Percentiles rank a stretch among this genome's conserved stretches.
These are phyloP conservation scores for Andrena haemorrhoa DNA, from an alignment of 2,888 invertebrate genomes.

Conservation along the genomic window DNA sequence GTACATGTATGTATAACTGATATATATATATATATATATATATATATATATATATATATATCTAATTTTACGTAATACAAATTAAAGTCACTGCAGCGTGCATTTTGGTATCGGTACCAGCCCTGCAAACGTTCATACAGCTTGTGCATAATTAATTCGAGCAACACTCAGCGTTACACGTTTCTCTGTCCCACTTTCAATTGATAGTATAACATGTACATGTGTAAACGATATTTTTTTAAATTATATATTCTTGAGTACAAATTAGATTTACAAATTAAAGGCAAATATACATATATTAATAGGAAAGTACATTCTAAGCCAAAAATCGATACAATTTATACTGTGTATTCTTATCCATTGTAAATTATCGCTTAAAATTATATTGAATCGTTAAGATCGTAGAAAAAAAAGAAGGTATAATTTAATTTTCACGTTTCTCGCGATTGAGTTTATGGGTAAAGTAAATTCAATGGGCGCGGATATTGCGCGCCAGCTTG, in stretches of 20 bases:
- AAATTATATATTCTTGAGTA: slow-evolving; percentile 51
- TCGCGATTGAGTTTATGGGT: slow-evolving; percentile 11
- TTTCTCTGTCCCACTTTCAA: slow-evolving; percentile 5
- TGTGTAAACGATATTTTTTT: slow-evolving; percentile 37
- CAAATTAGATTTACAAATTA: slow-evolving; percentile 58
- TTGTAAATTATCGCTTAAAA: slow-evolving; percentile 50
- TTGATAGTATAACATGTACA: slow-evolving; percentile 18
- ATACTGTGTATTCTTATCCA: slow-evolving; percentile 30
- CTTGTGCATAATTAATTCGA: slow-evolving; percentile 25
- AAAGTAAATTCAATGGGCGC: slow-evolving; percentile 24
- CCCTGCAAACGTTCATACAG: background rate
- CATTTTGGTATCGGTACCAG: slow-evolving; percentile 32
- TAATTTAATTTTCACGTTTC: slow-evolving; percentile 37
- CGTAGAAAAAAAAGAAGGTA: slow-evolving; percentile 43
- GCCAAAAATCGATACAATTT: slow-evolving; percentile 36
- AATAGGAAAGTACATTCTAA: slow-evolving; percentile 47
- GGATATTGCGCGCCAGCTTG: background rate
- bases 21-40: too few relatives aligned
- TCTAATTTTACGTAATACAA: slow-evolving; percentile 4
- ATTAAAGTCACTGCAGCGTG: too few relatives aligned
- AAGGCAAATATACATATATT: slow-evolving; percentile 57
- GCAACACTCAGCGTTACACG: slow-evolving; percentile 15
- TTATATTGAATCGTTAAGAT: slow-evolving; percentile 48
- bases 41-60: too few relatives aligned
- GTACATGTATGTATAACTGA: background rate